These are phyloP conservation scores for Pimephales promelas DNA, from an alignment of 2,113 vertebrate species.

Conservation along the genomic window DNA sequence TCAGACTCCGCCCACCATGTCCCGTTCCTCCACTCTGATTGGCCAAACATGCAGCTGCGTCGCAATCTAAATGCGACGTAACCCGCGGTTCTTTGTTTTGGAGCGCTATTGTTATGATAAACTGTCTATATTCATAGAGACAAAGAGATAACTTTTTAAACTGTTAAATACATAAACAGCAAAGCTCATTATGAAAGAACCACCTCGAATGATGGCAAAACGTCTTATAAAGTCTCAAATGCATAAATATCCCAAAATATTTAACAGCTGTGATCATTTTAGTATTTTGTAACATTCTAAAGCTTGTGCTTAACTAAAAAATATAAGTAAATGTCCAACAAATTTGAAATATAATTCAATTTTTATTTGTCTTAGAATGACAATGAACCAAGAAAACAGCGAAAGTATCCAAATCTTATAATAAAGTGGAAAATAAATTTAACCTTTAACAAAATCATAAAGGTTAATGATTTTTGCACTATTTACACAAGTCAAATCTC, in stretches of 20 bases:
- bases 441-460: neutral
- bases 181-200: neutral
- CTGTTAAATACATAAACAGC: neutral
- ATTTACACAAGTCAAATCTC: neutral
- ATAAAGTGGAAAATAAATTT: neutral
- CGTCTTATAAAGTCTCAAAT: neutral
- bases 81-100: neutral
- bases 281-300: neutral
- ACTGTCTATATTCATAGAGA: neutral
- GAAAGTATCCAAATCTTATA: neutral
- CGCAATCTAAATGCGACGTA: neutral
- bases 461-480: slow-evolving; percentile 4
- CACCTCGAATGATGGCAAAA: neutral
- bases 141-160: neutral
- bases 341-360: neutral
- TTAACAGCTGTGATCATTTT: neutral
- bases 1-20: neutral
- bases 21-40: slow-evolving; percentile 4
- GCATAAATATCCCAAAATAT: neutral
- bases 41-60: neutral
- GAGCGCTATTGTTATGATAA: neutral
- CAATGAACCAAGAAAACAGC: neutral
- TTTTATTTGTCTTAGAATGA: neutral
- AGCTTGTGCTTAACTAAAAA: neutral
- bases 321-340: neutral